A percentile compares a stretch with the other conserved stretches of the same genome.
Evolutionary conservation across 2,113 vertebrate genomes (phyloP).

Genomic region (Mus spicilegus): DNA sequence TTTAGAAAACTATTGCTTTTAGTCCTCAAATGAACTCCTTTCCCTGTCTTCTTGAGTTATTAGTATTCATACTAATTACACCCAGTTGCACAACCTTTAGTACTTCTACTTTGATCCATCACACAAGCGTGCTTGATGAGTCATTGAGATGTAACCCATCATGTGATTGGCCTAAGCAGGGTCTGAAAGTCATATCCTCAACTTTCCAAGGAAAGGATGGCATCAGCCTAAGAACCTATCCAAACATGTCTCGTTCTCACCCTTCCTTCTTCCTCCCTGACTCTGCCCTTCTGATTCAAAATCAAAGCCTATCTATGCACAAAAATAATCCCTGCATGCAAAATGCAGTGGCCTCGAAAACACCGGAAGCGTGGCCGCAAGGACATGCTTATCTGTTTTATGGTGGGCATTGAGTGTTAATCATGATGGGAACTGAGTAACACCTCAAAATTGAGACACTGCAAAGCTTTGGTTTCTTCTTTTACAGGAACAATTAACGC

Average conservation of each 20-base stretch:
- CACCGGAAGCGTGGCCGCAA: not conserved
- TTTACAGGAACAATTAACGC: not conserved
- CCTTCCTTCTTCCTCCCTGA: not conserved
- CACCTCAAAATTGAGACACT: not conserved
- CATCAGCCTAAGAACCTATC: constrained; percentile 27
- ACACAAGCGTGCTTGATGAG: constrained; percentile 70
- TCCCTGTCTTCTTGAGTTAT: constrained; percentile 63
- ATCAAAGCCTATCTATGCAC: not conserved
- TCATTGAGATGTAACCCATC: constrained; percentile 43
- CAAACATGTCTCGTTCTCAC: not conserved
- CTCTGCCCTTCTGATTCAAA: not conserved
- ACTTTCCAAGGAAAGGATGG: not conserved
- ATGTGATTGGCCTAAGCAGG: constrained; percentile 49
- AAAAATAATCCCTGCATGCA: not conserved
- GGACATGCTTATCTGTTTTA: not conserved
- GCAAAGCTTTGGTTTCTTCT: not conserved
- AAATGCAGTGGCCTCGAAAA: not conserved
- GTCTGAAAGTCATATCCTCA: not conserved
- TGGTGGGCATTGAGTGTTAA: not conserved
- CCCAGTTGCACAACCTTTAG: constrained; percentile 66
- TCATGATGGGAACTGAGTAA: not conserved
- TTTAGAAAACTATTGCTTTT: constrained; percentile 74
- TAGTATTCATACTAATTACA: constrained; percentile 73
- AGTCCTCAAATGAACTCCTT: constrained; percentile 64
- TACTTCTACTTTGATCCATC: constrained; percentile 70